These are phyloP conservation scores for Cladopsammia gracilis DNA, from an alignment of 64 coral and sea anemone species.

Conservation along the genomic window DNA sequence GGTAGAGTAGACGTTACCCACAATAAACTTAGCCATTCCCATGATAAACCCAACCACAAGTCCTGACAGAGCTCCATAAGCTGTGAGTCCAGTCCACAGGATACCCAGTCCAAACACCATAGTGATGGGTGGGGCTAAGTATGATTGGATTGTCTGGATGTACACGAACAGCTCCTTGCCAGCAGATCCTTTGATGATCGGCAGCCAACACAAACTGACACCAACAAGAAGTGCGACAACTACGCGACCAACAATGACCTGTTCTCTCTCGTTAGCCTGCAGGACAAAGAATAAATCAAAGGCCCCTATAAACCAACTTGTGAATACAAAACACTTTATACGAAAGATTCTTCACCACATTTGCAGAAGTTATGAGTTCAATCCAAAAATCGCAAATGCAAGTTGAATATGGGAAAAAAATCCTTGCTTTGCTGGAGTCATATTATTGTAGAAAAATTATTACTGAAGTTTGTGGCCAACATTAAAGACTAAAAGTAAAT, in stretches of 20 bases:
- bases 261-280: constrained; percentile 64
- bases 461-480: no score
- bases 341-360: no score
- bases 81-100: constrained; percentile 87
- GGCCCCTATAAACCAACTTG: no score
- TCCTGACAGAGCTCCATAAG: constrained; percentile 76
- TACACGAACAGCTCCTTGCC: constrained; percentile 88
- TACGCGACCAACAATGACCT: constrained; percentile 90
- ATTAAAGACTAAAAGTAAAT: no score
- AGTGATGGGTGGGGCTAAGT: constrained; percentile 88
- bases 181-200: constrained; percentile 81
- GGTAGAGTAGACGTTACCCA: constrained; percentile 75
- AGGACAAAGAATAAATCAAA: no score
- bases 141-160: constrained; percentile 91
- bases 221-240: constrained; percentile 75
- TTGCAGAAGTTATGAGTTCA: no score
- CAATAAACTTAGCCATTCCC: constrained; percentile 86
- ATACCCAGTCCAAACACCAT: constrained; percentile 89
- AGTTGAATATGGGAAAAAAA: no score
- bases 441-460: no score
- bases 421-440: no score
- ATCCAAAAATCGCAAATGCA: no score
- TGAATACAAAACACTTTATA: no score
- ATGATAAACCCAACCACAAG: constrained; percentile 73
- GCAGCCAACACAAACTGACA: constrained; percentile 91